Conservation (phyloP, 2,113 vertebrate genomes). For the Ceyx margarethae region DNA sequence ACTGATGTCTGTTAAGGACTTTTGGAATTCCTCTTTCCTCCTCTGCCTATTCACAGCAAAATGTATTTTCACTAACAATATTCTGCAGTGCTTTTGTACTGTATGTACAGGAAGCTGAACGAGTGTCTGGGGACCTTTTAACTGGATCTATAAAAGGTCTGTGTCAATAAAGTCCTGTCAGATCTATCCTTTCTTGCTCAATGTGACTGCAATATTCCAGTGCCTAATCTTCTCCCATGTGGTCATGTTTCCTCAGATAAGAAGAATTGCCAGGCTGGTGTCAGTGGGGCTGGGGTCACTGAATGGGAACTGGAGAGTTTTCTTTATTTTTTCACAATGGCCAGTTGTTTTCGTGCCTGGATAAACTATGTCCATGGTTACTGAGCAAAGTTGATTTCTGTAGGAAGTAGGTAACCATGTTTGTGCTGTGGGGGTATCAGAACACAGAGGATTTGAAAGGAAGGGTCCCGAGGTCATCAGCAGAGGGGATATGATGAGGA, state of each 20-base stretch:
- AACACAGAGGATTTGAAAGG: conserved; percentile 55
- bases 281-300: conserved; percentile 39
- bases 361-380: conserved; percentile 65
- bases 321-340: conserved; percentile 39
- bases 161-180: conserved; percentile 65
- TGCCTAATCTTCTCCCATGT: conserved; percentile 56
- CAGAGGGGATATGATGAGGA: conserved; percentile 62
- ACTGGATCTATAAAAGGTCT: conserved; percentile 67
- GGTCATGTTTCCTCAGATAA: conserved; percentile 69
- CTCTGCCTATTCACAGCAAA: conserved; percentile 12
- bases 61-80: conserved; percentile 27
- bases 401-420: conserved; percentile 69
- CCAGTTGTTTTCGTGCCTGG: conserved; percentile 62
- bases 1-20: not conserved
- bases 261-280: conserved; percentile 37
- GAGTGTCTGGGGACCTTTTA: conserved; percentile 65
- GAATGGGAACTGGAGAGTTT: conserved; percentile 28
- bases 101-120: conserved; percentile 49
- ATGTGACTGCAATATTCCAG: conserved; percentile 61
- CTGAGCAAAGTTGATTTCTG: conserved; percentile 65
- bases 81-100: conserved; percentile 41
- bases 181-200: conserved; percentile 59
- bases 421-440: conserved; percentile 41
- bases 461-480: conserved; percentile 53
- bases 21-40: conserved; percentile 4